Evolutionary conservation across 2,888 invertebrate species (phyloP), one percentile per base, ranked within the genome.

Genomic region (Spilosoma lubricipeda): DNA sequence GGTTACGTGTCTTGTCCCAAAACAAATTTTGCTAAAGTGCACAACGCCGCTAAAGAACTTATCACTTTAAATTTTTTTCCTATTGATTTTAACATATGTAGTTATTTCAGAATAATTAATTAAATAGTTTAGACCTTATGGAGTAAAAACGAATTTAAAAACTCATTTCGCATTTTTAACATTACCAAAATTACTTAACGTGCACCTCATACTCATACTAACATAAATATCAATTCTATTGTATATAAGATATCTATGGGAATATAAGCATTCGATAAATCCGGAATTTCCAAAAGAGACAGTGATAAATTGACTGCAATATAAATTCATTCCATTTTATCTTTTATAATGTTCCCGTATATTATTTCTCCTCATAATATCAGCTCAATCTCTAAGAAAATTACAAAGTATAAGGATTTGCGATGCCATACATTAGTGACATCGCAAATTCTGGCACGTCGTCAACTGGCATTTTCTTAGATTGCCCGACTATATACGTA

Each of bases 361-460:
- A 69, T 68, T 56, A 72, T 42, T 59, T 59, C 30, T 23, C 15
- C 27, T 36, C 18, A n/a, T 68, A 73, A 73, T 69, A 64, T 30
- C 33, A 52, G 68, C 30, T 39, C 48, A 72, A 48, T 42, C 65
- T 66, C 39, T 27, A 59, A 71, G 27, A n/a, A 73, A 65, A 71
- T 73, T 65, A 59, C 63, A 59, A 30, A 67, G 75, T 71, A 30
- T 63, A 13, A 8, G 39, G 3, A 74, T 68, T 73, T 74, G 71
- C 30, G 68, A 67, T 73, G 71, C 70, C 73, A 73, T 82, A 75
- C 64, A 81, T 76, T 59, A 69, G 42, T 48, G 48, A 27, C 64
- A 66, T 59, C 0, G 65, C 71, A 73, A 71, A 72, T 79, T 76
- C 71, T 85, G 83, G 85, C 85, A 82, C 76, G 27, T 36, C 70